Percentiles rank a stretch among this genome's conserved stretches.
Conservation (phyloP, 64 coral and sea anemone species). For the Montipora sp. region DNA sequence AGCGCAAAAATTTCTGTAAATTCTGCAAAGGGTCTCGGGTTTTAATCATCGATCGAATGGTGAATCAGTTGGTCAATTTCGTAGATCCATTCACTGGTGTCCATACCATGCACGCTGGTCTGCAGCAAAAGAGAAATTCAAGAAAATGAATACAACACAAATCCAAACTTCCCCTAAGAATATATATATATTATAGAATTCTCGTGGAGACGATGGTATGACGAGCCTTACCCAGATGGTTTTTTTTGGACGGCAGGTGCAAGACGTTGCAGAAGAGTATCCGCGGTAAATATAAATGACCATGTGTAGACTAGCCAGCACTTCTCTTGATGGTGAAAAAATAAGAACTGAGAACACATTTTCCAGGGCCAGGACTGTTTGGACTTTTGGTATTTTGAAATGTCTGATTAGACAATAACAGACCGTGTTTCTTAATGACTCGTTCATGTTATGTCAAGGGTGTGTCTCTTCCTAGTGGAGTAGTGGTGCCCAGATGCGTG, state of each 20-base stretch:
- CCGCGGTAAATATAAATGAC: background rate
- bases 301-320: background rate
- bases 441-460: slow-evolving; percentile 3
- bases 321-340: background rate
- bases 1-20: too few species aligned
- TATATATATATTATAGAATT: background rate
- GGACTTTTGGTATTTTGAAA: too few species aligned
- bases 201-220: slow-evolving; percentile 7
- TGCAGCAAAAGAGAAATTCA: slow-evolving; percentile 22
- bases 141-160: slow-evolving; percentile 27
- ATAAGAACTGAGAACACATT: background rate
- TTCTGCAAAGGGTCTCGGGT: background rate
- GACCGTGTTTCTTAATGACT: background rate
- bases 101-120: slow-evolving; percentile 37
- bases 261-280: background rate
- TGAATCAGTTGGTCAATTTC: background rate
- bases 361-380: too few species aligned
- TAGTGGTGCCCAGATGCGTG: background rate
- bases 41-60: background rate
- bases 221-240: background rate
- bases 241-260: background rate
- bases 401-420: background rate
- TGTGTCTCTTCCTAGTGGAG: background rate
- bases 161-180: background rate
- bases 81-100: slow-evolving; percentile 20